Evolutionary conservation across 2,888 invertebrate genomes (phyloP).

Genomic region (Lymantria monacha): DNA sequence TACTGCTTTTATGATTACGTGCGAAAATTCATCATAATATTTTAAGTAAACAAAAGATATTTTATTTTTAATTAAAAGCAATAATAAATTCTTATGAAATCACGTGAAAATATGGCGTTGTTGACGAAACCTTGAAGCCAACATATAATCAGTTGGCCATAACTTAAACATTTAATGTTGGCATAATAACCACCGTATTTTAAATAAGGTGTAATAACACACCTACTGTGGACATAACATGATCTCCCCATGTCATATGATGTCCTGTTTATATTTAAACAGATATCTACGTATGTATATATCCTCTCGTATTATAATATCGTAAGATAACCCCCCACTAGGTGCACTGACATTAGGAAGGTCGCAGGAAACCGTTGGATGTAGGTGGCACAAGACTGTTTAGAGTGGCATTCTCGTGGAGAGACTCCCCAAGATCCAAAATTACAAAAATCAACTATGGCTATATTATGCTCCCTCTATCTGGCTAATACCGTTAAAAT

Average conservation of each 20-base stretch:
- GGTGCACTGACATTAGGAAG: too few species aligned
- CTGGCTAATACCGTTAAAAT: too few species aligned
- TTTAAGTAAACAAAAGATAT: neutral
- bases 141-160: conserved; percentile 29
- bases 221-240: conserved; percentile 14
- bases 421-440: too few species aligned
- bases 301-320: too few species aligned
- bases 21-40: neutral
- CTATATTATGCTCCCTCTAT: too few species aligned
- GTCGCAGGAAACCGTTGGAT: too few species aligned
- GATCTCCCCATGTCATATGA: conserved; percentile 18
- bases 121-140: conserved; percentile 28
- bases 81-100: conserved; percentile 8
- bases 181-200: conserved; percentile 25
- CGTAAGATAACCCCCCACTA: too few species aligned
- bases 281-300: too few species aligned
- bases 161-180: conserved; percentile 21
- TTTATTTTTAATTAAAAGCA: conserved; percentile 10
- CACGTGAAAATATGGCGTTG: conserved; percentile 30
- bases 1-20: conserved; percentile 3
- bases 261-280: conserved; percentile 1
- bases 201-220: conserved; percentile 20
- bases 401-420: too few species aligned
- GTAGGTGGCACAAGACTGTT: too few species aligned
- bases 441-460: too few species aligned